Evolutionary conservation across 2,113 vertebrate genomes (phyloP), one percentile per base, ranked within the genome.

Genomic region (Thomomys bottae): DNA sequence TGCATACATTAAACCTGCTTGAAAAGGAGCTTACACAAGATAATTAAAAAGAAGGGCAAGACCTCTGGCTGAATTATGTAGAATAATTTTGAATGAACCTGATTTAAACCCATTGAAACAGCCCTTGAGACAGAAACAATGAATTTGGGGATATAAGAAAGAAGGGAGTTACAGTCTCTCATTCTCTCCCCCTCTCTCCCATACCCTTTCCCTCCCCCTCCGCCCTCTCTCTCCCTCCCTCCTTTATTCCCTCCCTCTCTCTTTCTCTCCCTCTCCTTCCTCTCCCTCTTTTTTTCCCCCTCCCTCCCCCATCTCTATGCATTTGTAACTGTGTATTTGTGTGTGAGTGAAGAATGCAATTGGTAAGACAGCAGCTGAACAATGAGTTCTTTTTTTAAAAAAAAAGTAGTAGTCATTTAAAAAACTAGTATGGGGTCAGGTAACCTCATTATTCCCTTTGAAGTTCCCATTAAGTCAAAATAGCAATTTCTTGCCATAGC

Each of bases 11-110:
- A 96, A 92, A n/a, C 0, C 0, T 57, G 61, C 38, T 96, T 95
- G 54, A 96, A 88, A 94, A 87, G 77, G 92, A 91, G 89, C 40
- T 96, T 95, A 92, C 94, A 93, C 45, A 76, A 49, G 54, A 94
- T 95, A 96, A 97, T 97, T 96, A 94, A 92, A 95, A 82, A 96
- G 83, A 96, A 96, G 92, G 59, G 36, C 54, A 94, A 97, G 97
- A 89, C 63, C 64, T 84, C 21, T 79, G 49, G 49, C 66, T 87
- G 76, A 96, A 94, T 89, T 63, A 72, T 81, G 36, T 18, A 26
- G 64, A 72, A 89, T 93, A 78, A 92, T 87, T 94, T 92, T 88
- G 80, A 93, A 92, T 88, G 83, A 77, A 92, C 57, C 80, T 94
- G 68, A 84, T 80, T 40, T 91, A 92, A 95, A 77, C 20, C 36